These are phyloP conservation scores for Panthera tigris DNA, from an alignment of 2,113 vertebrate species.

Conservation along the genomic window DNA sequence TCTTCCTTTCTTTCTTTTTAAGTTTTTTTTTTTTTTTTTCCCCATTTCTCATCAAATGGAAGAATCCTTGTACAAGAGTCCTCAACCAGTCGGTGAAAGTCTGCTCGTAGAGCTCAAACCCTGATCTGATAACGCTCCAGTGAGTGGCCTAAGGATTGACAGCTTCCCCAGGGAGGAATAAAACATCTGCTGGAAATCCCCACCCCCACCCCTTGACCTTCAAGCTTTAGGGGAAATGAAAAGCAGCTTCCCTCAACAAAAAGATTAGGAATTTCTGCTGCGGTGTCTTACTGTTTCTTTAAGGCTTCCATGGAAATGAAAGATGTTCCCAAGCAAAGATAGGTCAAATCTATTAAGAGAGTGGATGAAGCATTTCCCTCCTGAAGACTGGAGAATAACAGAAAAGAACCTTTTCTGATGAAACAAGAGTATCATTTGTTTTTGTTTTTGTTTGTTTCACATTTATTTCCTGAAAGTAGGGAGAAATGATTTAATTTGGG, in stretches of 20 bases:
- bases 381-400: background rate
- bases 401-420: background rate
- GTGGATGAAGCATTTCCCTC: background rate
- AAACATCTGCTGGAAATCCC: conserved; percentile 17
- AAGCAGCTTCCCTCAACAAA: background rate
- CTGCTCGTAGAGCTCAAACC: background rate
- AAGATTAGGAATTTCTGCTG: background rate
- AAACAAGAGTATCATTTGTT: background rate
- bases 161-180: background rate
- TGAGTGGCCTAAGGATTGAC: background rate
- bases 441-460: conserved; percentile 4
- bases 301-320: conserved; percentile 51
- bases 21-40: background rate
- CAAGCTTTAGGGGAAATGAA: conserved; percentile 55
- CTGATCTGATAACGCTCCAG: background rate
- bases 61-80: background rate
- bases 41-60: conserved; percentile 22
- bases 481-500: background rate
- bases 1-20: background rate
- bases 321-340: background rate
- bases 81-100: background rate
- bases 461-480: background rate
- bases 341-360: conserved; percentile 43
- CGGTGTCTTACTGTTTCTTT: background rate
- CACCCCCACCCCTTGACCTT: conserved; percentile 3